Base-by-base conservation (phyloP, 2,888 invertebrate genomes). In the Choristoneura rosaceana region DNA sequence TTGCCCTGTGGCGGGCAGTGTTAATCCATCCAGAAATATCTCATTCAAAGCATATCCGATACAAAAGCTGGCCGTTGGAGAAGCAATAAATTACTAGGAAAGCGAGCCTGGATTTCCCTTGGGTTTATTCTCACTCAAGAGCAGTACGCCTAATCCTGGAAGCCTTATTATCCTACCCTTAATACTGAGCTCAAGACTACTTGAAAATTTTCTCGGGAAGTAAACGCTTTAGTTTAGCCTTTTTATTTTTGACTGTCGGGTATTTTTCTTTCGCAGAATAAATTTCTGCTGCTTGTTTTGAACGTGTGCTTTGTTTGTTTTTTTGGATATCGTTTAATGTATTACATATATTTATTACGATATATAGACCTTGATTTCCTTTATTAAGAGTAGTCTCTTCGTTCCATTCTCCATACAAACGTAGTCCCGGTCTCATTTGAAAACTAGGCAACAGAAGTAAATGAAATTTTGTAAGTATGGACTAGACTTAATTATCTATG, bases 51-150 rank as follows among this genome's bases (percentile, higher is more conserved):
- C 88, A 90, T 88, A 92, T 92, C 89, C 91, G 91, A 93, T 93
- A 93, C 92, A 93, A 90, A 92, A 91, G 89, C 88, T 93, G 83
- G 90, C 90, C 93, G 91, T 87, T 90, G 90, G 90, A 93, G 87
- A 80, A 89, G 91, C 87, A 83, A 94, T 94, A 94, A 94, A 94
- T 94, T 93, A 93, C 90, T 85, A 80, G 93, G 89, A 93, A 93
- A 93, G 93, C 92, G 90, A 87, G 88, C 90, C 90, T 90, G 94
- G 93, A 94, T 94, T 94, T 93, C 93, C 94, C 94, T 82, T 87
- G 94, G 90, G 94, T 89, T 94, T 93, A 94, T 93, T 93, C 94
- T 87, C 93, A 93, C 92, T 94, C 93, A 93, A 92, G 92, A 91
- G 91, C 90, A 91, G 89, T 89, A 86, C 91, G 90, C 90, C 92